These are phyloP conservation scores for Palloptera scutellata DNA, from an alignment of 2,888 invertebrate species.

Conservation along the genomic window DNA sequence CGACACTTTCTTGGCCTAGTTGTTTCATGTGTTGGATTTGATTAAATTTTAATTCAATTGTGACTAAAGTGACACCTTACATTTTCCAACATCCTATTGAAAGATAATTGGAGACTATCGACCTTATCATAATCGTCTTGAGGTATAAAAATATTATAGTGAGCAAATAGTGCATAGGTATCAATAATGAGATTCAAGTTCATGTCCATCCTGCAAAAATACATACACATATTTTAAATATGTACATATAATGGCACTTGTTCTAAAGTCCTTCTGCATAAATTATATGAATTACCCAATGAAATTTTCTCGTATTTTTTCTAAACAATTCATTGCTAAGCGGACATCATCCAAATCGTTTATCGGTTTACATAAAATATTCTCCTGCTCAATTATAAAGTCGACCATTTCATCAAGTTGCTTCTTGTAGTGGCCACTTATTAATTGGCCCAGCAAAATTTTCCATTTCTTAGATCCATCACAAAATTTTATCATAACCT, in stretches of 20 bases:
- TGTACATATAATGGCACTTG: no score
- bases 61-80: constrained; percentile 65
- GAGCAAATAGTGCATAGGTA: constrained; percentile 76
- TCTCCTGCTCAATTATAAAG: constrained; percentile 80
- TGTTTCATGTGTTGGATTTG: not conserved
- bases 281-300: constrained; percentile 67
- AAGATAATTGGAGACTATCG: constrained; percentile 79
- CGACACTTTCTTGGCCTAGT: constrained; percentile 54
- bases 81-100: constrained; percentile 76
- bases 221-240: no score
- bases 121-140: constrained; percentile 83
- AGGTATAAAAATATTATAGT: constrained; percentile 73
- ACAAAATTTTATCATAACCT: constrained; percentile 72
- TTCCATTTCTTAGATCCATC: constrained; percentile 86
- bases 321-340: constrained; percentile 81
- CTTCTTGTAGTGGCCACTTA: constrained; percentile 75
- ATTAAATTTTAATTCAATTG: no score
- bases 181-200: constrained; percentile 80
- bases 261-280: no score
- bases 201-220: constrained; percentile 72
- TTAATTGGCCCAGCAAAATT: constrained; percentile 72
- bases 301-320: constrained; percentile 77
- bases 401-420: constrained; percentile 76
- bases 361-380: constrained; percentile 73
- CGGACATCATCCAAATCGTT: constrained; percentile 82